Base-by-base conservation (phyloP, 2,113 vertebrate species). In the Setophaga petechia region DNA sequence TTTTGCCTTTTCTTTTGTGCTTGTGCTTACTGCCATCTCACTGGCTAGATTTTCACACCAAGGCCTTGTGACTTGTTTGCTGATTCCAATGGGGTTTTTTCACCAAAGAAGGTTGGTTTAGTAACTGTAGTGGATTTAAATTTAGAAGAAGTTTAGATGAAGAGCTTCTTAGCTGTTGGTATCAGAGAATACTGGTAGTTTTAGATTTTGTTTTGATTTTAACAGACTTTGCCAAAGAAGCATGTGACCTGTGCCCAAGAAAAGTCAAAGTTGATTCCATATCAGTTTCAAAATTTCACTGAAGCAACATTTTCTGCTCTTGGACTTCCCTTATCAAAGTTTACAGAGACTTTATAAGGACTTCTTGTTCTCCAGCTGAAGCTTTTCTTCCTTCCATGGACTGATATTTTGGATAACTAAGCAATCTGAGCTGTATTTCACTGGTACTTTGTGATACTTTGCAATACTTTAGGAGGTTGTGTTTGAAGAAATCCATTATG, bases 61-160 rank as follows among this genome's bases (percentile, higher is more conserved):
- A 98, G 98, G 97, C 98, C 98, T 91, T 99, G 98, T 97, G 99
- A 99, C 98, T 98, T 99, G 97, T 98, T 98, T 98, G 97, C 99
- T 96, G 98, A 99, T 98, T 99, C 99, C 98, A 98, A 91, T 97
- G 99, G 99, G 98, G 98, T 99, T 79, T 99, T 99, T 98, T 99
- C 98, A 97, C 98, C 98, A 20, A 98, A 98, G 97, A 98, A 99
- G 98, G 99, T 98, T 99, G 97, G 98, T 99, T 96, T 95, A 93
- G 93, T 86, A 33, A 76, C 75, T 8, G 73, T 97, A 92, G 89
- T 82, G 87, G 59, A 82, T 90, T 73, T 59, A 79, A 65, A n/a
- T 85, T 85, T 93, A 90, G 73, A 95, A 89, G 71, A 84, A 27
- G 63, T 92, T 87, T 96, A 96, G 91, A 81, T 88, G n/a, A 94